Conservation (phyloP, 2,888 invertebrate species). For the Andrena haemorrhoa region DNA sequence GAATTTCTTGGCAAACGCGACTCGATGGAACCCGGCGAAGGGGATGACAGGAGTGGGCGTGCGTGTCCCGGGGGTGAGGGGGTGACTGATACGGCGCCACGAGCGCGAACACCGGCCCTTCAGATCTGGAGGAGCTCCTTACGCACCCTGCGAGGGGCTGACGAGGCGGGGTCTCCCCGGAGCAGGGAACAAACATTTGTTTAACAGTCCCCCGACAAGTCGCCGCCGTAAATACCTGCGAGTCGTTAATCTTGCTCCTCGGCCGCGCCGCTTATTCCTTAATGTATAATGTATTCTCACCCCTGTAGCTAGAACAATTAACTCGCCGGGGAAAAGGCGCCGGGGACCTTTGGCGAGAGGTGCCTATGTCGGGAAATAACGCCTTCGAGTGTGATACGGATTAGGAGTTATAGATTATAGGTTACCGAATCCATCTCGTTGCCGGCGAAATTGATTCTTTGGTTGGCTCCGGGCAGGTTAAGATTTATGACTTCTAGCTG, state of each 20-base stretch:
- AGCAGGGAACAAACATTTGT: constrained; percentile 79
- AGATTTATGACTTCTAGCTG: constrained; percentile 49
- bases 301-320: constrained; percentile 80
- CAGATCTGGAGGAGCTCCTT: constrained; percentile 41
- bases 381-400: constrained; percentile 54
- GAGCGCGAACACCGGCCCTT: constrained; percentile 46
- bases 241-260: constrained; percentile 80
- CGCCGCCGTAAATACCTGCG: constrained; percentile 77
- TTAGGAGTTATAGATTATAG: constrained; percentile 55
- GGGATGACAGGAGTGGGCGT: constrained; percentile 49
- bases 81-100: constrained; percentile 56
- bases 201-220: constrained; percentile 79
- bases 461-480: constrained; percentile 22
- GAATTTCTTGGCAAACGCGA: constrained; percentile 40
- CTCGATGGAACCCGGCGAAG: constrained; percentile 24
- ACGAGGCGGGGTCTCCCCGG: constrained; percentile 60
- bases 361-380: constrained; percentile 23
- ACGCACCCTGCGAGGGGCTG: constrained; percentile 48
- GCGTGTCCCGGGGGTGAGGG: constrained; percentile 1
- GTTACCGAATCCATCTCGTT: constrained; percentile 43
- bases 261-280: constrained; percentile 74
- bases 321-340: constrained; percentile 32
- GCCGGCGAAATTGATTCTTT: constrained; percentile 60
- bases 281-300: constrained; percentile 80
- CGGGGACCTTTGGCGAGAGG: constrained; percentile 38